Conservation (phyloP, 2,888 invertebrate genomes). For the Cheilosia vulpina region DNA sequence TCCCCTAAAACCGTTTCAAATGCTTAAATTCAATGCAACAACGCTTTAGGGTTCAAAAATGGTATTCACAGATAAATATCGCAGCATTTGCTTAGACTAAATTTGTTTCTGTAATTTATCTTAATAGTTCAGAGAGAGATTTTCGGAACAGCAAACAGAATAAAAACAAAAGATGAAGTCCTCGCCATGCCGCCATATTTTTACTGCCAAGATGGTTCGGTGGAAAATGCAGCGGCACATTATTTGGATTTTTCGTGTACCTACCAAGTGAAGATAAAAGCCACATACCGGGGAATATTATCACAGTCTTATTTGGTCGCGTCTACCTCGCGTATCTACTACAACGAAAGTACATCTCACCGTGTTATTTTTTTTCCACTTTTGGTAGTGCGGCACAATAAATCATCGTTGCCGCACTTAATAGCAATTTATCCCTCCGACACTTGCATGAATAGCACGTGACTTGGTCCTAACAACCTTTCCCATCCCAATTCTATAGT, state of each 20-base stretch:
- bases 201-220: not conserved
- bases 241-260: not conserved
- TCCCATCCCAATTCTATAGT: constrained; percentile 56
- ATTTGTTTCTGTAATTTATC: too few species aligned
- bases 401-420: constrained; percentile 57
- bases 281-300: not conserved
- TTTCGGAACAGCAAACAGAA: not conserved
- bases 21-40: too few species aligned
- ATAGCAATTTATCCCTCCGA: constrained; percentile 62
- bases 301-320: constrained; percentile 1
- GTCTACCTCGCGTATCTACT: constrained; percentile 7
- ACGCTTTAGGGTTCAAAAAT: too few species aligned
- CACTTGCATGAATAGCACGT: constrained; percentile 72
- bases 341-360: not conserved
- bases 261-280: not conserved
- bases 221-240: not conserved
- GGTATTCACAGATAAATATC: too few species aligned
- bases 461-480: constrained; percentile 66
- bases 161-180: not conserved
- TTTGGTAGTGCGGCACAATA: constrained; percentile 38
- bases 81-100: too few species aligned
- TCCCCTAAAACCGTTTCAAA: too few species aligned
- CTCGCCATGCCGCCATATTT: not conserved
- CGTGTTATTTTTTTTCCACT: not conserved
- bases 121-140: too few species aligned